Evolutionary conservation across 2,888 invertebrate species (phyloP), one percentile per base, ranked within the genome.

Genomic region (Notodonta dromedarius): DNA sequence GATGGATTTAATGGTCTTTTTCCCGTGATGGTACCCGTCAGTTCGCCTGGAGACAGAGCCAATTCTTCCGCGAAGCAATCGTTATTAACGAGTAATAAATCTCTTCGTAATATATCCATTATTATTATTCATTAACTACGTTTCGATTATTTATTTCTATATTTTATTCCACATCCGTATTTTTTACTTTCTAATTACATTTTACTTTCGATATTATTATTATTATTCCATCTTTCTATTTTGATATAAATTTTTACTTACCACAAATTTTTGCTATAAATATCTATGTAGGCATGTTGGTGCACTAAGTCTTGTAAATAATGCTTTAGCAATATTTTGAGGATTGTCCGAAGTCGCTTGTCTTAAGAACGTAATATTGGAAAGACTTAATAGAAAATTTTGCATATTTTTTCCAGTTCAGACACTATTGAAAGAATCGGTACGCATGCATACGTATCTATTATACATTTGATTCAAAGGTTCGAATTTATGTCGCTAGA

Each of bases 1-100:
- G 76, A 83, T 85, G 77, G 78, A 83, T 88, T 88, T 89, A 83
- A 82, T 85, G 83, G 82, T 89, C 77, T 89, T 85, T 87, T 90
- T 88, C 81, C 86, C 84, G 84, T 85, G 84, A 86, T 82, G 84
- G 82, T 86, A 84, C 87, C 85, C 83, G 78, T 85, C 89, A 97
- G 97, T 97, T 96, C 95, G 97, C 97, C 96, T 98, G 98, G 98
- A 97, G 97, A 96, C 96, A 97, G 96, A 98, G 98, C 96, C 96
- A 97, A 94, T 96, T 98, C 97, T 98, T 98, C 98, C 97, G 96
- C 96, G 97, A 98, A 95, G 97, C 97, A 95, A 97, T 98, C 94
- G 96, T 97, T 95, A 95, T 95, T 94, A 96, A 96, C 94, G 96
- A 97, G 96, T 96, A 96, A 96, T 94, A 90, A 92, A 90, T 90